A percentile compares a stretch with the other conserved stretches of the same genome.
Evolutionary conservation across 1,140 invertebrate species (phyloP).

Genomic region (Drosophila kohkoa): DNA sequence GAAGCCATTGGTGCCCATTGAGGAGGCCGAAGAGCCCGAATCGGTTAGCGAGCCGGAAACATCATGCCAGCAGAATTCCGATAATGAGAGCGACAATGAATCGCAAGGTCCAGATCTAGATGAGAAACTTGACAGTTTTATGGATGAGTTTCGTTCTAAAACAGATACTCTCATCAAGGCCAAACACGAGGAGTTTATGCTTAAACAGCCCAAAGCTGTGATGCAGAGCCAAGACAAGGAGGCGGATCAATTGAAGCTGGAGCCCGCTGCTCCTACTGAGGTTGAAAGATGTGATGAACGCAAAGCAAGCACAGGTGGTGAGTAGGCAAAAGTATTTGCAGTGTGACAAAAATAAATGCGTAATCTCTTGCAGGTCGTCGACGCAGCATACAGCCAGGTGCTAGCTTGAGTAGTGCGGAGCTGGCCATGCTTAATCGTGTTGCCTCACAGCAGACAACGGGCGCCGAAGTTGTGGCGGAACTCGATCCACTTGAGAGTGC

Average conservation of each 20-base stretch:
- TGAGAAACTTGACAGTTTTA: conserved; percentile 89
- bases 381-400: conserved; percentile 87
- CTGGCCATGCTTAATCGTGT: conserved; percentile 86
- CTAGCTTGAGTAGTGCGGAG: conserved; percentile 86
- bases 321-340: not conserved
- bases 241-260: conserved; percentile 35
- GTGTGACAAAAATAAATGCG: not conserved
- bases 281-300: conserved; percentile 65
- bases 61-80: conserved; percentile 86
- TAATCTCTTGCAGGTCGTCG: conserved; percentile 78
- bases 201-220: conserved; percentile 80
- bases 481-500: conserved; percentile 63
- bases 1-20: conserved; percentile 88
- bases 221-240: conserved; percentile 76
- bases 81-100: conserved; percentile 88
- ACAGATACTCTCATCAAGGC: conserved; percentile 88
- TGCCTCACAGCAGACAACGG: conserved; percentile 74
- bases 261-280: conserved; percentile 18
- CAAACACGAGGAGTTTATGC: conserved; percentile 87
- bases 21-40: conserved; percentile 87
- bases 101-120: conserved; percentile 88
- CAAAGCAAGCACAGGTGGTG: conserved; percentile 61
- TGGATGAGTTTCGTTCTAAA: conserved; percentile 89
- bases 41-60: conserved; percentile 85
- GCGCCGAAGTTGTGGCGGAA: conserved; percentile 19